Percentiles rank a stretch among this genome's conserved stretches.
These are phyloP conservation scores for Ecdyonurus torrentis DNA, from an alignment of 2,888 invertebrate genomes.

Conservation along the genomic window DNA sequence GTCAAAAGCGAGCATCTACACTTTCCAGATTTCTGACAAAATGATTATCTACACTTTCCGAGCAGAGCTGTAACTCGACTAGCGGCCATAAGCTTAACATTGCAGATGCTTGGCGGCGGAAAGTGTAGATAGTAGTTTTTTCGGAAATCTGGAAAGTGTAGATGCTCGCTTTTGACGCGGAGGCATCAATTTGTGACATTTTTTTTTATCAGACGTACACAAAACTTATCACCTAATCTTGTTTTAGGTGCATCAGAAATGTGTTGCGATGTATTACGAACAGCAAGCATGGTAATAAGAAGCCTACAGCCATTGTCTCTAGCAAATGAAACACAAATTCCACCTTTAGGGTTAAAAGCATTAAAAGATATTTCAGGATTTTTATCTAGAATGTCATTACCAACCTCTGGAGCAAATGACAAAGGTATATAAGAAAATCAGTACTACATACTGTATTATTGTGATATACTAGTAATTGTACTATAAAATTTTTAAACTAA, in stretches of 20 bases:
- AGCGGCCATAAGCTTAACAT: no score
- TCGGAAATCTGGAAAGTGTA: no score
- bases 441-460: neutral
- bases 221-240: no score
- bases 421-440: no score
- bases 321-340: slow-evolving; percentile 38
- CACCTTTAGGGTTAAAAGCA: slow-evolving; percentile 31
- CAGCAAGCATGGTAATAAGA: slow-evolving; percentile 35
- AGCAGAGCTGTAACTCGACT: no score
- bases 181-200: slow-evolving; percentile 3
- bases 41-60: no score
- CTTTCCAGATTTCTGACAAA: no score
- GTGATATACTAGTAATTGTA: slow-evolving; percentile 1
- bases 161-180: no score
- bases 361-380: slow-evolving; percentile 36
- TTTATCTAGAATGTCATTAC: slow-evolving; percentile 32
- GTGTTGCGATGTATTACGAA: slow-evolving; percentile 39
- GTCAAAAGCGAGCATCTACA: no score
- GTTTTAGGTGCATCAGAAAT: slow-evolving; percentile 26
- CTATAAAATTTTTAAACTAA: neutral
- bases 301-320: slow-evolving; percentile 39
- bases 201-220: no score
- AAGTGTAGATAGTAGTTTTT: no score
- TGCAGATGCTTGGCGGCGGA: no score
- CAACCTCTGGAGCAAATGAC: slow-evolving; percentile 32